Conservation (phyloP, 2,888 invertebrate species). For the Invenusta paracnida region DNA sequence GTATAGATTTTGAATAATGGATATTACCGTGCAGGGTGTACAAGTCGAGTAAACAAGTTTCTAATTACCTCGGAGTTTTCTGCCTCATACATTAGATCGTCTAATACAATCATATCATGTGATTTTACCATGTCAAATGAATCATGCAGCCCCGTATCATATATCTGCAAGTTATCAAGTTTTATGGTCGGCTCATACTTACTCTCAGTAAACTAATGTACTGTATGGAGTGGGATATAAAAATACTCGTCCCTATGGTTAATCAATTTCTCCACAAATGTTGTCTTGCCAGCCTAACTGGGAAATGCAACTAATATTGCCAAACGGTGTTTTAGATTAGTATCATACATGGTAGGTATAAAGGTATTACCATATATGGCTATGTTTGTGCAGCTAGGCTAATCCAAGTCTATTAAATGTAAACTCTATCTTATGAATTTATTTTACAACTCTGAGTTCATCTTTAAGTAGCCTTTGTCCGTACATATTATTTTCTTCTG, state of each 20-base stretch:
- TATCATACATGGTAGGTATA: too few species aligned
- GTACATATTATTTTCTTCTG: too few species aligned
- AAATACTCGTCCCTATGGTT: neutral
- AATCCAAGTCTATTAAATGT: too few species aligned
- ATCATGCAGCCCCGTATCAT: neutral
- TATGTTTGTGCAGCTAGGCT: too few species aligned
- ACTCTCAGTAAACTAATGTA: neutral
- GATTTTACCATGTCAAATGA: neutral
- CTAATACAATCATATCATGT: neutral
- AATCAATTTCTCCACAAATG: neutral
- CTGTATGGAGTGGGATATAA: neutral
- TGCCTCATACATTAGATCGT: neutral
- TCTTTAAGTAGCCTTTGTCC: too few species aligned
- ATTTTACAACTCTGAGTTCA: too few species aligned
- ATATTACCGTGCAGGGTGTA: neutral
- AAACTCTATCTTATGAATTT: too few species aligned
- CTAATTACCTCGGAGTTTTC: neutral
- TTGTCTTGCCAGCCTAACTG: neutral
- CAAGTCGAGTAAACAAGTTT: neutral
- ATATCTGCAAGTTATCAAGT: neutral
- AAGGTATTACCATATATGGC: too few species aligned
- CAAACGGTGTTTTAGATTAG: neutral
- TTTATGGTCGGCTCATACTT: neutral
- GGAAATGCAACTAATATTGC: neutral
- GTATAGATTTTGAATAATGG: neutral